A percentile compares a stretch with the other conserved stretches of the same genome.
These are phyloP conservation scores for Mola mola DNA, from an alignment of 2,113 vertebrate genomes.

Conservation along the genomic window DNA sequence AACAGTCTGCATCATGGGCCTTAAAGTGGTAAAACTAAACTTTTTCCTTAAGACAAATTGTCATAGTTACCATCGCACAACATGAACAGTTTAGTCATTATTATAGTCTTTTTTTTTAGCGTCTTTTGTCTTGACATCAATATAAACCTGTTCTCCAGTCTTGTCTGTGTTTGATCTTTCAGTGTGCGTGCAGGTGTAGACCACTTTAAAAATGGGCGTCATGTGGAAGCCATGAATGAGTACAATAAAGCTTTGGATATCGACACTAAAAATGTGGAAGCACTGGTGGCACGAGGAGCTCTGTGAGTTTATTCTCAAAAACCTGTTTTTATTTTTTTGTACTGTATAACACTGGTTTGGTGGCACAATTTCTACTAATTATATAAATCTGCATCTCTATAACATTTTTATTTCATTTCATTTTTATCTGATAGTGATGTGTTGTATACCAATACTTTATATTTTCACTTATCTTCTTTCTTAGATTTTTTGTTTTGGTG, in stretches of 20 bases:
- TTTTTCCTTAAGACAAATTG: neutral
- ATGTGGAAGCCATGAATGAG: slow-evolving; percentile 98
- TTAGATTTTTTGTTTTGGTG: too few species aligned
- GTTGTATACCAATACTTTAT: too few species aligned
- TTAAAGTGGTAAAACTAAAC: slow-evolving; percentile 88
- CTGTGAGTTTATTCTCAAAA: slow-evolving; percentile 80
- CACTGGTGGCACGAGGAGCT: slow-evolving; percentile 96
- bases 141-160: too few species aligned
- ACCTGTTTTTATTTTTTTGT: too few species aligned
- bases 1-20: slow-evolving; percentile 95
- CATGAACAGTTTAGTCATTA: neutral
- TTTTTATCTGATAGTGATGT: too few species aligned
- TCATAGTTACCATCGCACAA: neutral
- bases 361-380: too few species aligned
- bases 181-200: slow-evolving; percentile 95
- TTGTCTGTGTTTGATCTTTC: neutral
- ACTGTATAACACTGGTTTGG: neutral
- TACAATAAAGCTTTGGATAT: slow-evolving; percentile 98
- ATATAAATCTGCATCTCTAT: too few species aligned
- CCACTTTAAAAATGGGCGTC: slow-evolving; percentile 92
- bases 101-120: neutral
- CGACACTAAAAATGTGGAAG: slow-evolving; percentile 93
- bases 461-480: too few species aligned
- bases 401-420: too few species aligned
- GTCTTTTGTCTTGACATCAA: too few species aligned